These are phyloP conservation scores for Adineta ricciae DNA, from an alignment of 2,888 invertebrate genomes.

Conservation along the genomic window DNA sequence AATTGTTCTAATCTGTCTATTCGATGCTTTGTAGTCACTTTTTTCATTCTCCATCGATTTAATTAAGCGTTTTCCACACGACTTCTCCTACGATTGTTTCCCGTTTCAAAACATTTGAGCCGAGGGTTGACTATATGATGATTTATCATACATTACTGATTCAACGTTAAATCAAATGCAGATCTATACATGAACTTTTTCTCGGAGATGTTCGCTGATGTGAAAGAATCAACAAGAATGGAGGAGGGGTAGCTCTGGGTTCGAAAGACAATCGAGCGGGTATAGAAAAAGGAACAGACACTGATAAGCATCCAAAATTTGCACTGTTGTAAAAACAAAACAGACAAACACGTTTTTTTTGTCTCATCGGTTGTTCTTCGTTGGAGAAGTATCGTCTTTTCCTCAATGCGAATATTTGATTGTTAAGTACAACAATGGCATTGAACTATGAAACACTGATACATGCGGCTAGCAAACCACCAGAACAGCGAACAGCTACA, in stretches of 20 bases:
- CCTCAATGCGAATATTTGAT: background rate
- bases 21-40: background rate
- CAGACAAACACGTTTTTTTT: background rate
- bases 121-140: too few species aligned
- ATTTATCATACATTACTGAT: too few species aligned
- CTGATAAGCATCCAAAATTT: background rate
- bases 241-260: background rate
- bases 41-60: background rate
- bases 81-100: background rate
- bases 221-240: background rate
- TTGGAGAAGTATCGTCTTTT: background rate
- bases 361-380: background rate
- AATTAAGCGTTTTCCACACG: background rate
- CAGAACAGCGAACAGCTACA: background rate
- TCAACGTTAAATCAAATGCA: too few species aligned
- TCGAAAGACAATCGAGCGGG: background rate
- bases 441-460: constrained; percentile 19
- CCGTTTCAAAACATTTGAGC: background rate
- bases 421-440: background rate
- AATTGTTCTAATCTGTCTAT: background rate
- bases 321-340: background rate
- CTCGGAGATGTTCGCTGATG: too few species aligned
- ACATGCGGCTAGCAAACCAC: background rate
- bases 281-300: background rate
- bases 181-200: too few species aligned